These are phyloP conservation scores for Mus spicilegus DNA, from an alignment of 2,113 vertebrate genomes.

Conservation along the genomic window DNA sequence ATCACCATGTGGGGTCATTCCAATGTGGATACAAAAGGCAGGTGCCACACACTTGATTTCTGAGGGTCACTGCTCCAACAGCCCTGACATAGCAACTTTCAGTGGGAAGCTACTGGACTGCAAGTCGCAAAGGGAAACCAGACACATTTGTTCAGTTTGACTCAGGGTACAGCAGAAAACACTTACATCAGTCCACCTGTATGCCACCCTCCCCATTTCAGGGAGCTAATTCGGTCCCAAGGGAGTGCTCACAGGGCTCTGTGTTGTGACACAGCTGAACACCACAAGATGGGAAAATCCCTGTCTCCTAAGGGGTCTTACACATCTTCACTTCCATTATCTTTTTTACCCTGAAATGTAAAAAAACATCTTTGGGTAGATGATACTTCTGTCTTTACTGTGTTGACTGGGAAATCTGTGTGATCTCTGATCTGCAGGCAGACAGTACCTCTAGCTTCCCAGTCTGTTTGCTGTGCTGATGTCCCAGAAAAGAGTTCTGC, in stretches of 20 bases:
- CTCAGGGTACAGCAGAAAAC: neutral
- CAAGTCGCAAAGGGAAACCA: neutral
- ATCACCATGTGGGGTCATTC: neutral
- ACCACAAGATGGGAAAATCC: neutral
- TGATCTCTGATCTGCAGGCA: neutral
- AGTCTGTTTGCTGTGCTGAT: neutral
- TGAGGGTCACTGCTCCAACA: neutral
- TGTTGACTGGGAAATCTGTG: neutral
- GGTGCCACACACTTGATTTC: neutral
- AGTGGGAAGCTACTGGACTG: neutral
- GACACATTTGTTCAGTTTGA: neutral
- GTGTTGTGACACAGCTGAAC: neutral
- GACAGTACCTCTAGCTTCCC: neutral
- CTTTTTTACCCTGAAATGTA: conserved; percentile 39
- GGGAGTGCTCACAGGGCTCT: neutral
- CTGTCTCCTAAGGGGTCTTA: neutral
- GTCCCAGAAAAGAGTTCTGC: neutral
- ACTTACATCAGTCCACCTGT: neutral
- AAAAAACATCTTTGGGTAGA: neutral
- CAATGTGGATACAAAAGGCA: neutral
- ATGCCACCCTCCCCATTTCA: neutral
- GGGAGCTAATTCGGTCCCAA: neutral
- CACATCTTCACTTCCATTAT: neutral
- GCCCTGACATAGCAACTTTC: neutral
- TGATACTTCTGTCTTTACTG: neutral